phyloP scores from a whole-genome alignment of 2,797 vertebrate species.

The Enteromius thamalakanensis region DNA sequence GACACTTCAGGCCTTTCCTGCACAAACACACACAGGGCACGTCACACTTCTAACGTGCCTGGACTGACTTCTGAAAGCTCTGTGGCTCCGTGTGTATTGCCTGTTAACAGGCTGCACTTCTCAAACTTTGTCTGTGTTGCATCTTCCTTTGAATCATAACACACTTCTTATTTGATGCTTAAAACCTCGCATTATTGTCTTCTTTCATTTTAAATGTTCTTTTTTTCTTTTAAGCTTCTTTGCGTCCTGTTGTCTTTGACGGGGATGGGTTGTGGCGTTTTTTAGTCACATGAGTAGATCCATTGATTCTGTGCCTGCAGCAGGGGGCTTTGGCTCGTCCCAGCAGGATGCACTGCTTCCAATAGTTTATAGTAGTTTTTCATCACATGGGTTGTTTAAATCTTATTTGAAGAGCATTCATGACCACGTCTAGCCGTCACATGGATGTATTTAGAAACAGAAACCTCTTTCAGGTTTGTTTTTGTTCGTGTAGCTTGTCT shows the following conservation, averaged over 20 bases:
- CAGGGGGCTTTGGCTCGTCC: conserved; percentile 11
- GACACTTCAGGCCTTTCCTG: conserved; percentile 49
- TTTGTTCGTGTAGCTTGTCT: conserved; percentile 38
- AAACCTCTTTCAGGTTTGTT: conserved; percentile 41
- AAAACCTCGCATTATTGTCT: neutral
- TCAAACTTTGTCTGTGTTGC: conserved; percentile 1
- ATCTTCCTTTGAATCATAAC: conserved; percentile 18
- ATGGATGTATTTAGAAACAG: conserved; percentile 35
- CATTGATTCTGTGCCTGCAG: conserved; percentile 29
- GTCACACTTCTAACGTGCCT: conserved; percentile 33
- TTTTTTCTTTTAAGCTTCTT: neutral
- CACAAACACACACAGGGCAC: conserved; percentile 33
- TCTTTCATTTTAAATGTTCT: neutral
- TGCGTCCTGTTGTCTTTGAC: neutral
- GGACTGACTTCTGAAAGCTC: conserved; percentile 44
- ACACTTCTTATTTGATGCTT: neutral
- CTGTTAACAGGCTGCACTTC: conserved; percentile 20
- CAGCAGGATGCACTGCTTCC: conserved; percentile 34
- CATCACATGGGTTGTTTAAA: conserved; percentile 37
- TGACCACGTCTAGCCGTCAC: conserved; percentile 4
- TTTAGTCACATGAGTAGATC: conserved; percentile 41
- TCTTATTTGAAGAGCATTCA: conserved; percentile 37
- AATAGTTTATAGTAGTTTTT: conserved; percentile 46
- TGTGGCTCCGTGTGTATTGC: conserved; percentile 2
- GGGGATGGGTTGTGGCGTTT: conserved; percentile 8